Evolutionary conservation across 2,797 vertebrate genomes (phyloP).

Genomic region (Peromyscus melanophrys): DNA sequence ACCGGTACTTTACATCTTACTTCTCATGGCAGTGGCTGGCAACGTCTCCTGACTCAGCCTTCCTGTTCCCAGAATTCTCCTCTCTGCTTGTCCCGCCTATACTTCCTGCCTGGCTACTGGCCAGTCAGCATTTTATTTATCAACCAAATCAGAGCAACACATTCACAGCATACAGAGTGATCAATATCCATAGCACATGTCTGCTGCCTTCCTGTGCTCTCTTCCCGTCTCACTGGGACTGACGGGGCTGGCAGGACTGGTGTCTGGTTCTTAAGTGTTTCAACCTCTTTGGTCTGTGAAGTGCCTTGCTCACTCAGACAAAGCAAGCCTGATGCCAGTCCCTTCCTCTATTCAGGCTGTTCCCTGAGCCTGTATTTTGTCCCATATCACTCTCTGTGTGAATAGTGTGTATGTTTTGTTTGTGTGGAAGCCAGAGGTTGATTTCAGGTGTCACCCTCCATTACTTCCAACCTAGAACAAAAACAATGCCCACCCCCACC

Average conservation of each 20-base stretch:
- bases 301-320: not conserved
- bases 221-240: fast-evolving
- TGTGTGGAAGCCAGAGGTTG: not conserved
- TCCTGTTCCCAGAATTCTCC: no score
- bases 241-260: no score
- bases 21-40: no score
- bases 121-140: no score
- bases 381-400: not conserved
- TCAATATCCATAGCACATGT: not conserved
- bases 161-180: no score
- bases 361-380: not conserved
- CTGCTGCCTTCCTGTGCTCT: not conserved
- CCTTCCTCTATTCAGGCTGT: no score
- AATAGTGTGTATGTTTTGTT: not conserved
- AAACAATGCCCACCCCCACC: not conserved
- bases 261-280: not conserved
- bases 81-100: no score
- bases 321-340: not conserved
- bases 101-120: no score
- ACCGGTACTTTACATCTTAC: no score
- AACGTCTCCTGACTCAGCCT: no score
- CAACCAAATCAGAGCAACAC: no score
- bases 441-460: no score
- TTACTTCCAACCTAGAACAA: not conserved
- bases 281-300: not conserved